Evolutionary conservation across 2,888 invertebrate genomes (phyloP).

Genomic region (Ophonus ardosiacus): DNA sequence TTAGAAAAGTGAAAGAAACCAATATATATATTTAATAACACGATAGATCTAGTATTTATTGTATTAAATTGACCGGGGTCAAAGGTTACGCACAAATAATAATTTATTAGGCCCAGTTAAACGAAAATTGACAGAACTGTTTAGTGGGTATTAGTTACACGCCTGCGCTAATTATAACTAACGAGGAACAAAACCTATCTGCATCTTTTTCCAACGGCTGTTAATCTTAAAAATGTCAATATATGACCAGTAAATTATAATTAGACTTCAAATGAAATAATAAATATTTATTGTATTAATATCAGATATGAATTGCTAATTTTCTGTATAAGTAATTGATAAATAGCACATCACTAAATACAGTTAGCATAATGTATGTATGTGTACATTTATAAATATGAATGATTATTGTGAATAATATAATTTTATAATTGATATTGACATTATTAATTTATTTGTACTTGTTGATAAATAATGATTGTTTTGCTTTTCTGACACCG

Average conservation of each 20-base stretch:
- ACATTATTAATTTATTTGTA: background rate
- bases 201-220: constrained; percentile 6
- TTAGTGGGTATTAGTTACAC: constrained; percentile 21
- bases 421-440: background rate
- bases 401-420: background rate
- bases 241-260: constrained; percentile 15
- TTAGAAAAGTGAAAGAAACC: background rate
- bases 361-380: constrained; percentile 9
- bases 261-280: constrained; percentile 14
- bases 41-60: background rate
- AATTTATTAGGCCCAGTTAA: constrained; percentile 26
- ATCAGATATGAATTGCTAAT: constrained; percentile 20
- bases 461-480: no score
- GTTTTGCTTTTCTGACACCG: no score
- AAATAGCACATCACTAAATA: constrained; percentile 32
- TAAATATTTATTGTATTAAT: constrained; percentile 32
- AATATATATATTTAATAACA: constrained; percentile 14
- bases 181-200: constrained; percentile 18
- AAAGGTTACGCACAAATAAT: constrained; percentile 29
- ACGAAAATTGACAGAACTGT: constrained; percentile 17
- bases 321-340: constrained; percentile 1
- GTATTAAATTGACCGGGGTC: constrained; percentile 19
- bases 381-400: background rate
- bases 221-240: constrained; percentile 2
- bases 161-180: constrained; percentile 27